phyloP scores from a whole-genome alignment of 2,113 vertebrate species.

The Machaerirhynchus nigripectus region DNA sequence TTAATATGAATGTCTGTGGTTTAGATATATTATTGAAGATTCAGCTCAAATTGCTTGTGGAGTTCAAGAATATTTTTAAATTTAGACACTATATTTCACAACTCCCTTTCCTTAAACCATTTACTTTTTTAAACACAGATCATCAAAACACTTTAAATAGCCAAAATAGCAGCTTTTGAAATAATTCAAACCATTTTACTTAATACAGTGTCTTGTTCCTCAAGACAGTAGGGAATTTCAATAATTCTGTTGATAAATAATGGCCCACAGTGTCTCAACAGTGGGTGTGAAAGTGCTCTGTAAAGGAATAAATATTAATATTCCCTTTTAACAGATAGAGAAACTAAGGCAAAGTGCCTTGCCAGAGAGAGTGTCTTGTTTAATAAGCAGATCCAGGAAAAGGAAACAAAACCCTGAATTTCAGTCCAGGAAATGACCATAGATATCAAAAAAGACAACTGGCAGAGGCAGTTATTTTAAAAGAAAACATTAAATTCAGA shows the following conservation, averaged over 20 bases:
- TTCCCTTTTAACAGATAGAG: neutral
- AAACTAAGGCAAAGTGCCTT: neutral
- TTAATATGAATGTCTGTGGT: neutral
- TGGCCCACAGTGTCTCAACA: neutral
- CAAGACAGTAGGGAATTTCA: neutral
- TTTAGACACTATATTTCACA: neutral
- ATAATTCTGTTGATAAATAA: neutral
- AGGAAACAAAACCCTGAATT: neutral
- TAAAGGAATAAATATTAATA: neutral
- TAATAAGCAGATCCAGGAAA: neutral
- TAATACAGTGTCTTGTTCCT: neutral
- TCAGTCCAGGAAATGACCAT: neutral
- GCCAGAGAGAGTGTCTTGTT: accelerated
- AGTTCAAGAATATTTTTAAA: neutral
- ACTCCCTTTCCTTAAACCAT: neutral
- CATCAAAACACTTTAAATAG: neutral
- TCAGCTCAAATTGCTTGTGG: neutral
- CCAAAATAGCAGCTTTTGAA: neutral
- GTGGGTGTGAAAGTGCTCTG: neutral
- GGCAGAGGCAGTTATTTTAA: neutral
- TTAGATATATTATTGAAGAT: neutral
- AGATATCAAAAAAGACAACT: neutral
- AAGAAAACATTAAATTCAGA: neutral
- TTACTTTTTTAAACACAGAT: neutral
- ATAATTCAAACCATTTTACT: neutral